These are phyloP conservation scores for Venusia cambrica DNA, from an alignment of 2,888 invertebrate genomes.

Conservation along the genomic window DNA sequence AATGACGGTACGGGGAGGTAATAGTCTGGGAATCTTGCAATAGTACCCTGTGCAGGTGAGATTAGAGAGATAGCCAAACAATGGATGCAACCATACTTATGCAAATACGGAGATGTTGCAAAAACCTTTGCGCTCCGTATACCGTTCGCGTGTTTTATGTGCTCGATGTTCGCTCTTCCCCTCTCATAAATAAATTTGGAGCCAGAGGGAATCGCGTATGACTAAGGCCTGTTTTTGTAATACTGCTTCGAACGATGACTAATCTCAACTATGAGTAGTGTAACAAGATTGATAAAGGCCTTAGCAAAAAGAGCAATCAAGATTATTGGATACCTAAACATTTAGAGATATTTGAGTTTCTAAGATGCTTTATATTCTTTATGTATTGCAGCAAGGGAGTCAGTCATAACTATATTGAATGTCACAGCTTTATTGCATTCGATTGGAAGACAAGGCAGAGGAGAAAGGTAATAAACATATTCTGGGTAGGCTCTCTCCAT, in stretches of 20 bases:
- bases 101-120: constrained; percentile 60
- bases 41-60: constrained; percentile 55
- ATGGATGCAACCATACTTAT: constrained; percentile 60
- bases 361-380: no score
- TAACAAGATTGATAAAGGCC: constrained; percentile 17
- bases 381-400: no score
- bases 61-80: constrained; percentile 73
- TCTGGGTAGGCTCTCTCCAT: no score
- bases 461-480: no score
- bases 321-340: no score
- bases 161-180: constrained; percentile 53
- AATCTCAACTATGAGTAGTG: constrained; percentile 33
- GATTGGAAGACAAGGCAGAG: no score
- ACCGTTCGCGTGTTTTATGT: constrained; percentile 50
- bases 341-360: no score
- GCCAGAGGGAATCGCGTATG: constrained; percentile 63
- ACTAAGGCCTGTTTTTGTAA: constrained; percentile 61
- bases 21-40: constrained; percentile 70
- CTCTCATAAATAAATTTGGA: constrained; percentile 49
- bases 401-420: no score
- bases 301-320: constrained; percentile 19
- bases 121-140: constrained; percentile 42
- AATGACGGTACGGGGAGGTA: constrained; percentile 67
- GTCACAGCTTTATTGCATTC: no score
- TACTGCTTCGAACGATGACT: constrained; percentile 45